Evolutionary conservation across 2,888 invertebrate species (phyloP).

Genomic region (Neria commutata): DNA sequence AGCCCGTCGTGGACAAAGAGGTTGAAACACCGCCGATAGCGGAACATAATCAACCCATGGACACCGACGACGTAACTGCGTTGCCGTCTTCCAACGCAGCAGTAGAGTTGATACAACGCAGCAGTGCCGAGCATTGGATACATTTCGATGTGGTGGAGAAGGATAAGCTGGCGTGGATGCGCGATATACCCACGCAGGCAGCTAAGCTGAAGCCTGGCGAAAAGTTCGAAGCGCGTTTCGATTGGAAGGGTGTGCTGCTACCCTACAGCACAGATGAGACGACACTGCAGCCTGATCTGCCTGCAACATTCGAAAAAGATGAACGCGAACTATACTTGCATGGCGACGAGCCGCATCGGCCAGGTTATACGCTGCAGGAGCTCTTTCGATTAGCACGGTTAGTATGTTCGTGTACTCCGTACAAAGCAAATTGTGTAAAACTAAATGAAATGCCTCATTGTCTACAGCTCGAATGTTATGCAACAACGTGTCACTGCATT

Average conservation of each 20-base stretch:
- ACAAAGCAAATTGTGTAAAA: background rate
- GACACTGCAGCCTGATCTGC: background rate
- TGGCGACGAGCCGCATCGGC: conserved; percentile 87
- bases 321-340: conserved; percentile 82
- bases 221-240: conserved; percentile 80
- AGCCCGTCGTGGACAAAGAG: conserved; percentile 15
- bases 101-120: conserved; percentile 67
- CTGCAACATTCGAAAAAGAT: conserved; percentile 54
- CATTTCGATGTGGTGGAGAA: conserved; percentile 86
- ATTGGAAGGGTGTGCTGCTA: conserved; percentile 79
- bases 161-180: conserved; percentile 90
- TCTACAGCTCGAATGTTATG: conserved; percentile 73
- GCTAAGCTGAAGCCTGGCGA: conserved; percentile 66
- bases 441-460: background rate
- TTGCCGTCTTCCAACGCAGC: conserved; percentile 55
- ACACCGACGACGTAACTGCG: background rate
- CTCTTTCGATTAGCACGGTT: conserved; percentile 76
- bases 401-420: background rate
- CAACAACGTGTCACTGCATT: conserved; percentile 86
- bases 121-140: conserved; percentile 75
- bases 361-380: conserved; percentile 91
- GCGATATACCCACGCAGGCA: conserved; percentile 68
- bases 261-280: conserved; percentile 69
- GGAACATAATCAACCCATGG: background rate
- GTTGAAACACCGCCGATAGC: conserved; percentile 34